phyloP scores from a whole-genome alignment of 2,113 vertebrate species.

The Xenopus laevis region DNA sequence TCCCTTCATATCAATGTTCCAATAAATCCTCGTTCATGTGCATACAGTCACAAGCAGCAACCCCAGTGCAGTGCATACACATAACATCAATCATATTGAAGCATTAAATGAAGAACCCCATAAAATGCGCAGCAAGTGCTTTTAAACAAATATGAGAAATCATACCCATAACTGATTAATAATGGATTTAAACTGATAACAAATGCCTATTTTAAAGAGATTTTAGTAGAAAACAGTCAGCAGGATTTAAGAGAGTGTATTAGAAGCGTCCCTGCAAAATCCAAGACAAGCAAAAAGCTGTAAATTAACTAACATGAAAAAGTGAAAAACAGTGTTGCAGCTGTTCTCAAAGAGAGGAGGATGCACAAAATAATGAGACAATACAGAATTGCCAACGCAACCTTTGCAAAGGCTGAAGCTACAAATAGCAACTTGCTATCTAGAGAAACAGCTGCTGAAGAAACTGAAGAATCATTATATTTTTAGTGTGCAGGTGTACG shows the following conservation, averaged over 20 bases:
- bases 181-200: too few species aligned
- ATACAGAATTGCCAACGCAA: slow-evolving; percentile 12
- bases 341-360: not conserved
- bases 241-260: not conserved
- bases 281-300: not conserved
- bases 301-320: not conserved
- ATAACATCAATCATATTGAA: too few species aligned
- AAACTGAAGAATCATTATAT: slow-evolving; percentile 1
- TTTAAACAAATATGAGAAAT: too few species aligned
- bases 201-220: too few species aligned
- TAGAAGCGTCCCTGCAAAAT: not conserved
- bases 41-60: too few species aligned
- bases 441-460: slow-evolving; percentile 18
- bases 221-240: too few species aligned
- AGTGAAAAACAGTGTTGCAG: slow-evolving; percentile 1
- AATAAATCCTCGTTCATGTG: too few species aligned
- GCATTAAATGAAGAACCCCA: too few species aligned
- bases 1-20: too few species aligned
- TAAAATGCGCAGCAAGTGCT: too few species aligned
- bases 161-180: too few species aligned
- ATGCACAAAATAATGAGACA: not conserved
- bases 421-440: slow-evolving; percentile 10
- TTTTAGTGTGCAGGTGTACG: slow-evolving; percentile 22
- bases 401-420: not conserved
- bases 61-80: too few species aligned